These are phyloP conservation scores for Nebria brevicollis DNA, from an alignment of 2,888 invertebrate species.

Conservation along the genomic window DNA sequence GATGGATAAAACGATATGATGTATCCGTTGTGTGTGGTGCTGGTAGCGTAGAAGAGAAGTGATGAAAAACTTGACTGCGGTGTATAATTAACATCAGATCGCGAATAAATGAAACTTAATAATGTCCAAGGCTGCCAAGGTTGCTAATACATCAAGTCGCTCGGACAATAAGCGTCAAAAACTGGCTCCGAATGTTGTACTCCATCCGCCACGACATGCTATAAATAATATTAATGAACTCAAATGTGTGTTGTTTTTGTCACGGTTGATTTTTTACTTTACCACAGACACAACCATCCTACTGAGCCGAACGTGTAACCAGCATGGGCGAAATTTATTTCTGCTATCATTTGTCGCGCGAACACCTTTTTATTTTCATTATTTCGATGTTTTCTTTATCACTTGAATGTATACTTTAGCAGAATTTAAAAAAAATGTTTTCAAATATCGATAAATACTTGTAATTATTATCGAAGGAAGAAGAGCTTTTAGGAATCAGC, in stretches of 20 bases:
- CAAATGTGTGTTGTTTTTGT: slow-evolving; percentile 28
- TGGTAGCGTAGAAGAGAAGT: background rate
- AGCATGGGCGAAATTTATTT: slow-evolving; percentile 31
- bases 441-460: too few relatives aligned
- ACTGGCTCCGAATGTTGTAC: slow-evolving; percentile 20
- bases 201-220: slow-evolving; percentile 23
- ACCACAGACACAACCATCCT: background rate
- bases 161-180: slow-evolving; percentile 42
- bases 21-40: background rate
- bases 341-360: slow-evolving; percentile 33
- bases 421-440: too few relatives aligned
- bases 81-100: slow-evolving; percentile 38
- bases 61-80: slow-evolving; percentile 18
- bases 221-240: slow-evolving; percentile 45
- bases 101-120: slow-evolving; percentile 17
- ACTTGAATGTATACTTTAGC: background rate
- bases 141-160: slow-evolving; percentile 39
- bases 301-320: slow-evolving; percentile 1
- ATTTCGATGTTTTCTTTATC: background rate
- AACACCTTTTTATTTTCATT: slow-evolving; percentile 28
- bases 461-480: too few relatives aligned
- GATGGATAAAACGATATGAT: background rate
- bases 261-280: background rate
- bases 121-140: slow-evolving; percentile 34
- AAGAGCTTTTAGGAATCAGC: too few relatives aligned